Evolutionary conservation across 2,888 invertebrate species (phyloP), one percentile per base, ranked within the genome.

Genomic region (Drosophila cognata): DNA sequence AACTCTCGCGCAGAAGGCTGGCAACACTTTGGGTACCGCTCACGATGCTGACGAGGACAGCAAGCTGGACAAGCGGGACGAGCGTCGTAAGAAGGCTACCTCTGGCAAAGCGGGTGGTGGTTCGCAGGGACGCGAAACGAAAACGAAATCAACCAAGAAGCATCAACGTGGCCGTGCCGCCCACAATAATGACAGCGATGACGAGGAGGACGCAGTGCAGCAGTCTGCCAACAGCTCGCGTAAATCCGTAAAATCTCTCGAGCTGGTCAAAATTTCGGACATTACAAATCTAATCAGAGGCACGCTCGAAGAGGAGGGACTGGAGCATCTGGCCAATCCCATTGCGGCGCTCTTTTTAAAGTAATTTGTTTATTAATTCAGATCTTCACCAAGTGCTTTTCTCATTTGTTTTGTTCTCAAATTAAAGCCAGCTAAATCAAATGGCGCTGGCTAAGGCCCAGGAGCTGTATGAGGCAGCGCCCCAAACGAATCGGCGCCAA

Each of bases 121-220:
- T 2, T 95, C 96, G 16, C 98, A 98, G 92, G 99, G 99, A 0
- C 94, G 99, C 46, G 99, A 99, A 94, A 98, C 98, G 0, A 99
- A 98, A 94, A 98, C 98, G 0, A 98, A 98, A 92, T 96, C 98
- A 3, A 96, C 97, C 0, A 99, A 99, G 91, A 99, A 98, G 93
- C 95, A 96, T 92, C 93, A 93, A 72, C 94, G 93, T 38, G 84
- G 86, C 6, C 95, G 94, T 88, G 93, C 94, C 51, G 75, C 84
- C 29, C 84, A 88, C 33, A 77, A 79, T 62, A 38, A 75, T 10
- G 95, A 95, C 60, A 95, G 95, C 81, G 95, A 95, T 13, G 95
- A 95, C 29, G 96, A 96, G 73, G 96, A 96, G 4, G 96, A 96
- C 33, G 29, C 63, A 11, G 5, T 53, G 16, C 70, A 73, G n/a